Evolutionary conservation across 1,140 invertebrate species (phyloP).

Genomic region (Leptopilina boulardi): DNA sequence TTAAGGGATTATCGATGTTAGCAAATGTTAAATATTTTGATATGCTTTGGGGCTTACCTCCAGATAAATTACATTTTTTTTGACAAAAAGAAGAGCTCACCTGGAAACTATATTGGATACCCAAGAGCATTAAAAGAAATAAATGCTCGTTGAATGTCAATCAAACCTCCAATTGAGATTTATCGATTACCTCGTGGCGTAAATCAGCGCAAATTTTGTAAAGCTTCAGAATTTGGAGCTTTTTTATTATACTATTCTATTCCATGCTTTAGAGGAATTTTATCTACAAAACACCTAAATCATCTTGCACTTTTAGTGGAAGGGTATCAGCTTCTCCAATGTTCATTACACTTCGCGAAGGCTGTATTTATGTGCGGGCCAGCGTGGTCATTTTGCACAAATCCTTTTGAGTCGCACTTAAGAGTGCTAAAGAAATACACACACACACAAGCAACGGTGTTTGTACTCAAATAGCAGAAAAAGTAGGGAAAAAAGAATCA

Average conservation of each 20-base stretch:
- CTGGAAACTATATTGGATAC: background rate
- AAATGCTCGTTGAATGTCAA: background rate
- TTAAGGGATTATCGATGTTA: background rate
- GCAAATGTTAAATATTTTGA: background rate
- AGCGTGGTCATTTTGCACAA: conserved; percentile 11
- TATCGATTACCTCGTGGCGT: background rate
- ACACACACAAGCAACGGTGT: conserved; percentile 29
- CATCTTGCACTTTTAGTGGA: background rate
- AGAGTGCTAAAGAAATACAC: background rate
- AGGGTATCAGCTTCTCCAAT: background rate
- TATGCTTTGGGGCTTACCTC: background rate
- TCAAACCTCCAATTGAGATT: background rate
- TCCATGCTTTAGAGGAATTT: background rate
- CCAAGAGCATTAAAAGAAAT: background rate
- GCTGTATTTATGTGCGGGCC: conserved; percentile 30
- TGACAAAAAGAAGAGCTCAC: background rate
- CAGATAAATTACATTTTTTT: background rate
- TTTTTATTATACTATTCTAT: background rate
- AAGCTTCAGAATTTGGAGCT: background rate
- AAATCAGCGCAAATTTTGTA: background rate
- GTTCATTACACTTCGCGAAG: background rate
- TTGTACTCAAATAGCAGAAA: conserved; percentile 25
- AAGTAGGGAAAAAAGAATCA: conserved; percentile 27
- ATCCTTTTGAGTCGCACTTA: conserved; percentile 13
- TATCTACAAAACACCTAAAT: background rate